Evolutionary conservation across 2,888 invertebrate species (phyloP), one percentile per base, ranked within the genome.

Genomic region (Blastobasis lacticolella): DNA sequence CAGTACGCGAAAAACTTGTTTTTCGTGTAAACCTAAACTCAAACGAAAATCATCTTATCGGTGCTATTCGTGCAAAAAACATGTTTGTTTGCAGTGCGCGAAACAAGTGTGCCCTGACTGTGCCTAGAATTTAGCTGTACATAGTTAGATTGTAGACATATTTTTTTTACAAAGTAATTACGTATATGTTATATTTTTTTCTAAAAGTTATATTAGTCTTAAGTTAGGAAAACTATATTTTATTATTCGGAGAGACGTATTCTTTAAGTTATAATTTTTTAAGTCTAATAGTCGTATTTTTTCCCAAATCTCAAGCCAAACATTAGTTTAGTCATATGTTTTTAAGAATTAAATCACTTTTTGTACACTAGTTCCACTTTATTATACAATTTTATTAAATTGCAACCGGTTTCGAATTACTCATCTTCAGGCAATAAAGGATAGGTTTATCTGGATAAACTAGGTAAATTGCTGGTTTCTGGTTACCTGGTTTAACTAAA

Each of bases 81-180:
- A 49, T 40, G 45, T 49, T 45, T 49, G 49, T 49, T 49, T 44
- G 37, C 49, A 49, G 49, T 49, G 49, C 49, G 45, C 49, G 37
- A 49, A 45, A 37, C 49, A 49, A 49, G 49, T 49, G n/a, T 49
- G 49, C 10, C 45, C 45, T 49, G 44, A 49, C 44, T 49, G 49
- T 45, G 49, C 45, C 37, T 49, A 49, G 49, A 40, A 40, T 40
- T 40, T 40, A 40, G 41, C 2, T 40, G 41, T 40, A 40, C n/a
- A n/a, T n/a, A n/a, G 41, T 40, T 40, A 1, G 41, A 40, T 9
- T 3, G 41, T 40, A 8, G 40, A 40, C 8, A 40, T 40, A 6
- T 40, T 40, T 40, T 40, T 40, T 8, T 8, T 8, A 5, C 6
- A 40, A 40, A 8, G 40, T 40, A n/a, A n/a, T 40, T 40, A 6